Conservation (phyloP, 2,888 invertebrate species). For the Ptychoptera contaminata region DNA sequence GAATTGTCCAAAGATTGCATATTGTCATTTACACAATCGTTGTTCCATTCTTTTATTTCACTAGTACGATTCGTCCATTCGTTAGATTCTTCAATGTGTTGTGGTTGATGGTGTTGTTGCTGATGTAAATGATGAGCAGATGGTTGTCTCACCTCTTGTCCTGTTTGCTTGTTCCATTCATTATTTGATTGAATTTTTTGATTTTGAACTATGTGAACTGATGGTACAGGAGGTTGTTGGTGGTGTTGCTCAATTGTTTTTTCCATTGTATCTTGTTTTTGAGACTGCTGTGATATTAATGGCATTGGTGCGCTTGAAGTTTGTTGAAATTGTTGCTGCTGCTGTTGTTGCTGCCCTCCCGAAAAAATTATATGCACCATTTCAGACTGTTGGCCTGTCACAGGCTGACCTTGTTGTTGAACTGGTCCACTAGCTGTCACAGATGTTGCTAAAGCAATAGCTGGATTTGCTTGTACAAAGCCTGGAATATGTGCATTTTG, state of each 20-base stretch:
- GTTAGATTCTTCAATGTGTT: conserved; percentile 14
- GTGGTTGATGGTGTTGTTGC: conserved; percentile 14
- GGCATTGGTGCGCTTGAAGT: not conserved
- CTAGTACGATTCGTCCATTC: conserved; percentile 18
- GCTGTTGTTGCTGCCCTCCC: conserved; percentile 5
- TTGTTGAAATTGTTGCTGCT: conserved; percentile 2
- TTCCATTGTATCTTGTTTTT: not conserved
- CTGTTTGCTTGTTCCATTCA: not conserved
- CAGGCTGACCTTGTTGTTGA: conserved; percentile 1
- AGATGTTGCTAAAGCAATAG: conserved; percentile 18
- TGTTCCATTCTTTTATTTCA: conserved; percentile 10
- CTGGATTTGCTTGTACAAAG: conserved; percentile 19
- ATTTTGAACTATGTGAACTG: not conserved
- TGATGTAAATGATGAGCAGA: conserved; percentile 4
- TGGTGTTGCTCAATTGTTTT: conserved; percentile 1
- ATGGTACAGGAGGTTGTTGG: not conserved
- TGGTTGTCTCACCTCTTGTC: not conserved
- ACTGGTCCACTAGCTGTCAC: conserved; percentile 6
- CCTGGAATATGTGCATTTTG: conserved; percentile 10
- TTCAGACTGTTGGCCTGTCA: too few relatives aligned
- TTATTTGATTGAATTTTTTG: not conserved
- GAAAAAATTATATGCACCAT: conserved; percentile 4
- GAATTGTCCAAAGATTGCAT: not conserved
- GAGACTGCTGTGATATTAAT: not conserved
- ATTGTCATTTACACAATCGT: conserved; percentile 1